Base-by-base conservation (phyloP, 2,888 invertebrate genomes). In the Subacronicta megacephala region DNA sequence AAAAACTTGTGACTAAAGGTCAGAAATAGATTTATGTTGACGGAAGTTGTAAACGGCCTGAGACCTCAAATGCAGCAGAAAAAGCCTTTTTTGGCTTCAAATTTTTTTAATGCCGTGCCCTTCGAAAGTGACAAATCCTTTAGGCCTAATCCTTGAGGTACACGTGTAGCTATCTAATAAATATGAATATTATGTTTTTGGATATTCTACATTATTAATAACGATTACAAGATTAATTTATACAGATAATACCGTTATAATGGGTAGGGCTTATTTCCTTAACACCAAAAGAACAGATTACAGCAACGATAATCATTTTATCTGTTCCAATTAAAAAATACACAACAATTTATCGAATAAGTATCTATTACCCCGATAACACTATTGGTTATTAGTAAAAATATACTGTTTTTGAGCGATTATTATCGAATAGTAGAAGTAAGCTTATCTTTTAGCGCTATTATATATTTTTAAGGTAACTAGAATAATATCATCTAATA, bases 261-360 rank as follows among this genome's bases (percentile, higher is more conserved):
- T 57, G 51, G 63, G 61, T 45, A 49, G 61, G 65, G 60, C 59
- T 40, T 42, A 62, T 40, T 67, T 70, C 51, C 51, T 56, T 46
- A 58, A 61, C 60, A 60, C 56, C 51, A 53, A 65, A 66, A 53
- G 26, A 38, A 60, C 26, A 60, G 59, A 62, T 66, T 59, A 63
- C 44, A 57, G 54, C 41, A 41, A 57, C 57, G 58, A 56, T 50
- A 62, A 41, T 33, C 15, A n/a, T 57, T 33, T 18, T 57, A 75
- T 72, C 72, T 75, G 75, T 65, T 65, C 75, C 70, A 75, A 75
- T 75, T 75, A 75, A 60, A 62, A 67, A 64, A 63, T 70, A 75
- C 64, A 72, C 51, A 50, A 41, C 46, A 20, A 41, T 33, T 65
- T 75, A 72, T 75, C 75, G 46, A 58, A 62, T 62, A 52, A 61